A percentile compares a stretch with the other conserved stretches of the same genome.
phyloP scores from a whole-genome alignment of 2,888 invertebrate species.

The Athalia cordata region DNA sequence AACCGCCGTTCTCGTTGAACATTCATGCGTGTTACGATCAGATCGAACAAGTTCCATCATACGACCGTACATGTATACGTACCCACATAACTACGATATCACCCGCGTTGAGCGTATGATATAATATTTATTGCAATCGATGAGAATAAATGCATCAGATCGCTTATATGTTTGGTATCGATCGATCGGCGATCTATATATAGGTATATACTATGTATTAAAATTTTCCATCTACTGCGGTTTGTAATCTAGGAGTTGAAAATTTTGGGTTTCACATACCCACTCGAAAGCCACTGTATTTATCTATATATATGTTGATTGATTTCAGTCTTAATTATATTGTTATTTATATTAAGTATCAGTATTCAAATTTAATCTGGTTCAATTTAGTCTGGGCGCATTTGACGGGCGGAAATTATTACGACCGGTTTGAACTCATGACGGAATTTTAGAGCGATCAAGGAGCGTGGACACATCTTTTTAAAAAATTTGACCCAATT shows the following conservation, averaged over 20 bases:
- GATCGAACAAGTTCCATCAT: slow-evolving; percentile 11
- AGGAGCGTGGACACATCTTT: not conserved
- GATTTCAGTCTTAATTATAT: too few relatives aligned
- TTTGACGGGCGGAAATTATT: slow-evolving; percentile 33
- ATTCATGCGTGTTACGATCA: slow-evolving; percentile 14
- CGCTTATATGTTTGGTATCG: too few relatives aligned
- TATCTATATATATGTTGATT: too few relatives aligned
- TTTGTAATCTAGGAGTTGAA: too few relatives aligned
- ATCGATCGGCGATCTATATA: too few relatives aligned
- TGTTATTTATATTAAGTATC: not conserved
- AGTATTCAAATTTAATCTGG: slow-evolving; percentile 1
- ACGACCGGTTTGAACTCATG: slow-evolving; percentile 3
- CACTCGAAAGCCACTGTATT: too few relatives aligned
- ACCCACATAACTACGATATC: not conserved
- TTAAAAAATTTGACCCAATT: slow-evolving; percentile 14
- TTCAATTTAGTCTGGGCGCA: slow-evolving; percentile 5
- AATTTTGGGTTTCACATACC: too few relatives aligned
- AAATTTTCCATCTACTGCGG: too few relatives aligned
- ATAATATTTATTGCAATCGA: too few relatives aligned
- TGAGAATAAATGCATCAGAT: too few relatives aligned
- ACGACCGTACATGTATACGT: not conserved
- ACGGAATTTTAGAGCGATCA: slow-evolving; percentile 19
- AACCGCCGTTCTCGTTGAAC: not conserved
- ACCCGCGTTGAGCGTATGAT: too few relatives aligned
- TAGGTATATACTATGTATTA: too few relatives aligned